Evolutionary conservation across 2,113 vertebrate species (phyloP), one percentile per base, ranked within the genome.

Genomic region (Meriones unguiculatus): DNA sequence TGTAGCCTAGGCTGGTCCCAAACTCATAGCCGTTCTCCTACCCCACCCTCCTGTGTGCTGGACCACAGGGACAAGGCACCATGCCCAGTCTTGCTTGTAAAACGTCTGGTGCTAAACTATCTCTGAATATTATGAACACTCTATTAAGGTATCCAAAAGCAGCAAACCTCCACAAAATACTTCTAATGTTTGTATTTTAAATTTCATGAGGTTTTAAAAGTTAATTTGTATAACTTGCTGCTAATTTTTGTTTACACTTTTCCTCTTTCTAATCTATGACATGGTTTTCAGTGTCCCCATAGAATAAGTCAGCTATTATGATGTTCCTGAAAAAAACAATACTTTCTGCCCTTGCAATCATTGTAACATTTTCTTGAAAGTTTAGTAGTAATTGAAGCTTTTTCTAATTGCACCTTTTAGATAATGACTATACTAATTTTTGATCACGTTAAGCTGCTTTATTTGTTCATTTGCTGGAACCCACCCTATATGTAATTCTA

Each of bases 401-500:
- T 13, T 93, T 73, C 25, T 86, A 88, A 85, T 11, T 18, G 82
- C 18, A 86, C 4, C 91, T 93, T 90, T 50, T 41, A 24, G 89
- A 32, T 91, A 80, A 94, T 69, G 52, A n/a, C 22, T 17, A 86
- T 82, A 65, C 93, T 95, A 81, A 82, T 46, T 73, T 87, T 75
- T 89, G 32, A 93, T 8, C 67, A 30, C 35, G 59, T 46, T 93
- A 62, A 80, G 50, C 50, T 13, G 2, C 62, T 57, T 95, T 73
- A 70, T n/a, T 73, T 90, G 17, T 70, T 90, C 76, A 35, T 93
- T 81, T 94, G 84, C 65, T 54, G 64, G 35, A 80, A 65, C 41
- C 5, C 7, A 93, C 15, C 24, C 92, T 12, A 86, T 93, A 81
- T 96, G 65, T 92, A 94, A 95, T 96, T 97, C 78, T 73, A 0